Evolutionary conservation across 1,140 invertebrate species (phyloP).

Genomic region (Pseudomyrmex concolor): DNA sequence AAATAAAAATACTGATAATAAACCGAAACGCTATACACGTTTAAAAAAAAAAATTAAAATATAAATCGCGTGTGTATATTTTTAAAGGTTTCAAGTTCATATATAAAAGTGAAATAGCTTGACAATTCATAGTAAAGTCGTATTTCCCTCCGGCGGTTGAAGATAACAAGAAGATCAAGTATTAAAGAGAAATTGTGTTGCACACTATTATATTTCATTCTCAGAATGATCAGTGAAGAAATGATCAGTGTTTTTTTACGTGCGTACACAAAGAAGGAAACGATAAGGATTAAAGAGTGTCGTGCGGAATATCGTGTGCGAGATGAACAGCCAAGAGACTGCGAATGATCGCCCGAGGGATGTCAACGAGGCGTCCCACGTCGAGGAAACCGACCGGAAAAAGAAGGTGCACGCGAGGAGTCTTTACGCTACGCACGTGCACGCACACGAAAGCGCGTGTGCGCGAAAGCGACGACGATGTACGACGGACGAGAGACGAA

Average conservation of each 20-base stretch:
- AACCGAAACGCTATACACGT: too few relatives aligned
- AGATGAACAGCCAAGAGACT: neutral
- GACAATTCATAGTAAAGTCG: too few relatives aligned
- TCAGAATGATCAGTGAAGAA: too few relatives aligned
- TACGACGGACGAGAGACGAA: conserved; percentile 49
- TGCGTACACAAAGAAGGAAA: neutral
- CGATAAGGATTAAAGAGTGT: conserved; percentile 5
- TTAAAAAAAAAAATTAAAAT: too few relatives aligned
- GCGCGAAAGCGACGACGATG: conserved; percentile 11
- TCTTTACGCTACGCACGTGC: conserved; percentile 51
- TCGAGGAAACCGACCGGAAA: conserved; percentile 42
- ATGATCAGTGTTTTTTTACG: neutral
- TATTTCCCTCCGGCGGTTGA: too few relatives aligned
- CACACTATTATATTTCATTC: too few relatives aligned
- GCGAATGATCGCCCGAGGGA: conserved; percentile 10
- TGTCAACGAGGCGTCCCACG: neutral
- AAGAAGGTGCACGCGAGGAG: conserved; percentile 38
- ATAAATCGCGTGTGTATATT: too few relatives aligned
- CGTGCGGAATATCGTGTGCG: conserved; percentile 16
- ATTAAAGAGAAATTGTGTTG: too few relatives aligned
- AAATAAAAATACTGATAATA: too few relatives aligned
- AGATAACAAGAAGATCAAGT: too few relatives aligned
- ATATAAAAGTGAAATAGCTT: too few relatives aligned
- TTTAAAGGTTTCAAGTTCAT: too few relatives aligned
- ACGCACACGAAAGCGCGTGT: conserved; percentile 4